Evolutionary conservation across 2,113 vertebrate genomes (phyloP), one percentile per base, ranked within the genome.

Genomic region (Chionomys nivalis): DNA sequence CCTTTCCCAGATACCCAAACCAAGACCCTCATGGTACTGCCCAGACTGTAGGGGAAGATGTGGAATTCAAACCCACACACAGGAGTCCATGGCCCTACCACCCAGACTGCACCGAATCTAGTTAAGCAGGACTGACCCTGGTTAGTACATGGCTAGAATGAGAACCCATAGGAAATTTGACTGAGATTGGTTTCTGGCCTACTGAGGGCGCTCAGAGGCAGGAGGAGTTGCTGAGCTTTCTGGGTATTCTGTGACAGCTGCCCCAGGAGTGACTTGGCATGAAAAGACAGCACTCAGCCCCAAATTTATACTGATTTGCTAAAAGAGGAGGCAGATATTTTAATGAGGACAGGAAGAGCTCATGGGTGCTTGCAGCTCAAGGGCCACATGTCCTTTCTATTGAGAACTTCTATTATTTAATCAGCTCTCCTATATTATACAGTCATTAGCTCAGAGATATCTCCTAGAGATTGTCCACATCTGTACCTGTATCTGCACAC

Each of bases 1-100:
- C 72, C 9, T 44, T 68, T 94, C 61, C 49, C 61, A 66, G 26
- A 13, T 8, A 31, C 33, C 1, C 39, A 70, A 58, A 87, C n/a
- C 0, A 16, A 85, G 90, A 23, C 72, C 16, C 0, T 1, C 0
- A 36, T 2, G 19, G 19, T 36, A 2, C 23, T 10, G 7, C 13
- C 75, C 23, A 26, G 16, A 65, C 61, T 44, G 10, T 1, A 39
- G 33, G 52, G 26, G 8, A 21, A 7, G 28, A 47, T 44, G 4
- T 70, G 55, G 33, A 24, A 11, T 0, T 14, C 19, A 70, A 47
- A 1, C 13, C 0, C 5, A 44, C 33, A 39, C 3, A 61, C 33
- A 39, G 52, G 28, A 52, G 66, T 52, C 21, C 39, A 4, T 82
- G 79, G 36, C 36, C 11, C 3, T 24, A n/a, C 33, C 52, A n/a